Percentiles rank a stretch among this genome's conserved stretches.
Evolutionary conservation across 1,140 invertebrate genomes (phyloP).

Genomic region (Bradysia coprophila): DNA sequence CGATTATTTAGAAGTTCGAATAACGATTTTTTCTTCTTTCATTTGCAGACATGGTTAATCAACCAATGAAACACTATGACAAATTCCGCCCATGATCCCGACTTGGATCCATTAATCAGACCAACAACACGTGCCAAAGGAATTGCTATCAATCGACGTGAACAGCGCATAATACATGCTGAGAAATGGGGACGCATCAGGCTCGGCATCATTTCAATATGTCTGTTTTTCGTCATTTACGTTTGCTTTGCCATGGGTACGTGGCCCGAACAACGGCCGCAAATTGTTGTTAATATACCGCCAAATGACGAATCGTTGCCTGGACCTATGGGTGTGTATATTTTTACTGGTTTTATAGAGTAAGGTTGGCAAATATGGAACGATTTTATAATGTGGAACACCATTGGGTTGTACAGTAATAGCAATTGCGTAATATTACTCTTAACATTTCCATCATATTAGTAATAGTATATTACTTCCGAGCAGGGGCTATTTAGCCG

Average conservation of each 20-base stretch:
- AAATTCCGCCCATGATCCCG: background rate
- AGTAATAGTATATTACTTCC: background rate
- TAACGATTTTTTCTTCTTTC: too few relatives aligned
- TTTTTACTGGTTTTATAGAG: background rate
- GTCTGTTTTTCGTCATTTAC: background rate
- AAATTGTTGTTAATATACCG: conserved; percentile 1
- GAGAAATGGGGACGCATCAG: background rate
- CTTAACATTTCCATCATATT: background rate
- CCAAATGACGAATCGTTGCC: background rate
- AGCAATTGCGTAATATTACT: background rate
- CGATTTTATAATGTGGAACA: background rate
- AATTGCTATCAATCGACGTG: too few relatives aligned
- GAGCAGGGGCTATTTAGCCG: too few relatives aligned
- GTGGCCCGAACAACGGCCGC: background rate
- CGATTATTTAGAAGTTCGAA: too few relatives aligned
- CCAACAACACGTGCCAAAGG: too few relatives aligned
- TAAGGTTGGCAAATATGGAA: background rate
- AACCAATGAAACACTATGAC: too few relatives aligned
- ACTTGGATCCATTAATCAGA: background rate
- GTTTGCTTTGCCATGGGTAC: background rate
- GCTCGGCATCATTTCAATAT: background rate
- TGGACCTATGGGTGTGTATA: background rate
- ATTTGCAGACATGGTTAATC: too few relatives aligned
- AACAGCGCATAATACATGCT: background rate
- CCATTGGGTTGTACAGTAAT: background rate